Evolutionary conservation across 2,888 invertebrate genomes (phyloP), one percentile per base, ranked within the genome.

Genomic region (Busseola fusca): DNA sequence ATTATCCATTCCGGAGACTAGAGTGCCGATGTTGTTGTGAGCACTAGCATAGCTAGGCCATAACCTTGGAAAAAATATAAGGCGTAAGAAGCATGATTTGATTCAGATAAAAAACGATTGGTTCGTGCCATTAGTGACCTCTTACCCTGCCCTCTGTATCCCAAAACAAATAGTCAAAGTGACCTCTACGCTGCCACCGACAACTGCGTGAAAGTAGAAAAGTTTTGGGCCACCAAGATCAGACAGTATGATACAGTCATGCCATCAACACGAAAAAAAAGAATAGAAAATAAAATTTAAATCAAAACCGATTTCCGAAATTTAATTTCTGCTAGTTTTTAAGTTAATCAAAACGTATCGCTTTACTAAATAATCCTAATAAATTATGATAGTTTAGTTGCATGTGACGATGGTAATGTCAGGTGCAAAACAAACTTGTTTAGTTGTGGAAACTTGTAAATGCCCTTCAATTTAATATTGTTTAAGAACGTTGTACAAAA

Each of bases 1-100:
- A 87, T 97, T 97, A 42, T 96, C 96, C 40, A 94, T 91, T 42
- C 97, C 97, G 10, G 96, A 94, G 71, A 98, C 96, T 56, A 98
- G 91, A 0, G 98, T 98, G 30, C 98, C 98, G 71, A 98, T 96
- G 93, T 98, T 98, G 93, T 98, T 98, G 93, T 98, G 98, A 5
- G 98, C 98, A 87, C 98, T 98, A 30, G 98, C 97, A 90, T 98
- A 98, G 10, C 96, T 96, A 30, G 98, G 98, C 97, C 98, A 98
- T 76, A 98, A 93, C 91, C 98, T 98, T 93, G 37, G 10, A 37
- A 3, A 3, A 21, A 52, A 63, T 7, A 14, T 0, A 30, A 45
- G 0, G n/a, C 2, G 10, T 75, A 4, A 66, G 25, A 21, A 30
- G 5, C 9, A 25, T 27, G 10, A 50, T 21, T 62, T 18, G 14